phyloP scores from a whole-genome alignment of 1,140 invertebrate species.

The Gonatopus flavifemur region DNA sequence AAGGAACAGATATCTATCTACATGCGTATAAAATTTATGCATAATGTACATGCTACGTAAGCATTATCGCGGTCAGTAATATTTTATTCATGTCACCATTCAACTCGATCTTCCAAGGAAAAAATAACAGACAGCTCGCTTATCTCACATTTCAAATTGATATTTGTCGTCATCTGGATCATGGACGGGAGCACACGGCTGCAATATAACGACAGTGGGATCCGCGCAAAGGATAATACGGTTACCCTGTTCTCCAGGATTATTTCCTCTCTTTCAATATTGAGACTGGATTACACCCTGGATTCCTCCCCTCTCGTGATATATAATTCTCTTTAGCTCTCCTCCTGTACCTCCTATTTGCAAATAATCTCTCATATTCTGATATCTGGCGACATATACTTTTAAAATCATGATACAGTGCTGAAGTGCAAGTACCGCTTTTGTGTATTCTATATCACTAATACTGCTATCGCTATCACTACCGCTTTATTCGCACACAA shows the following conservation, averaged over 20 bases:
- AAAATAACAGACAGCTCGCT: not conserved
- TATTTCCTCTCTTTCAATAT: constrained; percentile 44
- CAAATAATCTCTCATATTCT: too few species aligned
- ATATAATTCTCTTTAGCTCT: too few species aligned
- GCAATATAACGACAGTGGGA: constrained; percentile 5
- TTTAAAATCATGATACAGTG: too few species aligned
- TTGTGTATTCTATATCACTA: too few species aligned
- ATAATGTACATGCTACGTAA: too few species aligned
- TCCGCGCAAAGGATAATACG: constrained; percentile 30
- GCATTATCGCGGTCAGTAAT: not conserved
- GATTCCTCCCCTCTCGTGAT: constrained; percentile 16
- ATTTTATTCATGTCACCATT: constrained; percentile 38
- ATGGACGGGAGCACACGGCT: not conserved
- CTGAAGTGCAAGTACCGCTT: too few species aligned
- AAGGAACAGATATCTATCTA: too few species aligned
- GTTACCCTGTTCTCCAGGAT: constrained; percentile 40
- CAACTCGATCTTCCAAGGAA: constrained; percentile 5
- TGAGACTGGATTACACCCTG: constrained; percentile 19
- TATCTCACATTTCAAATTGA: constrained; percentile 38
- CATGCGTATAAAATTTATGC: too few species aligned
- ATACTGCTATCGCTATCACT: too few species aligned
- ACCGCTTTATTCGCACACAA: too few species aligned
- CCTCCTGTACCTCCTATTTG: too few species aligned
- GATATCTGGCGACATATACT: too few species aligned
- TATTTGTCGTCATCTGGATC: constrained; percentile 27